Conservation (phyloP, 2,888 invertebrate species). For the Meta bourneti region DNA sequence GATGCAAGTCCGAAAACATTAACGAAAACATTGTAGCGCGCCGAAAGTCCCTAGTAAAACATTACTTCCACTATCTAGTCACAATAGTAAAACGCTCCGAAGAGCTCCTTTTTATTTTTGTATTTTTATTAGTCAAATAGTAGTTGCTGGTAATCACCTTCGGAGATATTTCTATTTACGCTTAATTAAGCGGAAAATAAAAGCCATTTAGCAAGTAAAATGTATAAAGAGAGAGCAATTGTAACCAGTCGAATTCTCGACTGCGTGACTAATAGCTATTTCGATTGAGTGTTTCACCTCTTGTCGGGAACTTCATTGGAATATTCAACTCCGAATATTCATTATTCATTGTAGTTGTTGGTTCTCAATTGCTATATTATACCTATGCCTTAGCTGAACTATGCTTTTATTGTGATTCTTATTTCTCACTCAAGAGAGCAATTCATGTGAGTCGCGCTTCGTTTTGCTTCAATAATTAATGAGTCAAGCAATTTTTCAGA, state of each 20-base stretch:
- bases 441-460: background rate
- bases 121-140: constrained; percentile 1
- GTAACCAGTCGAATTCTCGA: constrained; percentile 21
- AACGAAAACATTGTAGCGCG: background rate
- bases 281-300: constrained; percentile 14
- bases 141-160: background rate
- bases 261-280: constrained; percentile 26
- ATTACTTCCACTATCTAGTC: background rate
- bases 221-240: constrained; percentile 9
- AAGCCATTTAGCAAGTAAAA: background rate
- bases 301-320: background rate
- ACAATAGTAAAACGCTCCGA: background rate
- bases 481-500: background rate
- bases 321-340: background rate
- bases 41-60: too few relatives aligned
- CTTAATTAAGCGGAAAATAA: background rate
- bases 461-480: background rate
- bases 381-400: background rate
- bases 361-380: background rate
- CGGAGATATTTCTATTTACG: background rate
- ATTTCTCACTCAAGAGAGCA: background rate
- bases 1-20: too few relatives aligned
- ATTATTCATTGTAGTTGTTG: background rate
- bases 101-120: background rate
- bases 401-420: background rate